phyloP scores from a whole-genome alignment of 1,140 invertebrate genomes.

The Ridgeia piscesae region DNA sequence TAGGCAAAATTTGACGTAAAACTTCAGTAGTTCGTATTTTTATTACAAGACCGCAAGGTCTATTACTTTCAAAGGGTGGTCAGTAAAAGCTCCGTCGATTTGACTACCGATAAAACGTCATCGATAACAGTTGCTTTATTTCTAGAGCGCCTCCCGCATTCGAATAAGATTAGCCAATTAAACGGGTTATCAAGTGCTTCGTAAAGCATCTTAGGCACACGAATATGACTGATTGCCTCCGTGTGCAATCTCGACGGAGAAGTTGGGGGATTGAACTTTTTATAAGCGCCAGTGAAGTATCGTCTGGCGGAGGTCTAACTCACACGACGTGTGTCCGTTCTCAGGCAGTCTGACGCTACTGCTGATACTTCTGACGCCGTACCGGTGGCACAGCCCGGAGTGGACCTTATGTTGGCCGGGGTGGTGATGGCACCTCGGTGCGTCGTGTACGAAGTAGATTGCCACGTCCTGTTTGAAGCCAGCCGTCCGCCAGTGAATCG shows the following conservation, averaged over 20 bases:
- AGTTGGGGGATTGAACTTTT: background rate
- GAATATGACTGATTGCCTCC: background rate
- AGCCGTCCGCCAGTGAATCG: background rate
- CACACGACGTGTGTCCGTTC: background rate
- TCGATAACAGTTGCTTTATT: background rate
- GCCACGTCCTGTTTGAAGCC: background rate
- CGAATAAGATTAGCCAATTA: background rate
- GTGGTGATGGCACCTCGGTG: background rate
- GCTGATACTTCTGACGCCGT: background rate
- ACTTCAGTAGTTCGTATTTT: too few relatives aligned
- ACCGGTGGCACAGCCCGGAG: background rate
- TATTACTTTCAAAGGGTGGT: background rate
- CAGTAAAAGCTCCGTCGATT: background rate
- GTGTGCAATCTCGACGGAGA: background rate
- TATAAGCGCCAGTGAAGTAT: background rate
- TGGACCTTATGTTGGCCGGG: background rate
- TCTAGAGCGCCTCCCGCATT: background rate
- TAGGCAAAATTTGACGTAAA: too few relatives aligned
- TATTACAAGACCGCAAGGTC: too few relatives aligned
- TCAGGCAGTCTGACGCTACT: background rate
- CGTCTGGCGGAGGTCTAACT: background rate
- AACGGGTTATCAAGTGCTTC: background rate
- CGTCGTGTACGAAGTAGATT: background rate
- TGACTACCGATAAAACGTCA: background rate
- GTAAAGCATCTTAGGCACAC: background rate